Evolutionary conservation across 2,797 vertebrate genomes (phyloP).

Genomic region (Allobates femoralis): DNA sequence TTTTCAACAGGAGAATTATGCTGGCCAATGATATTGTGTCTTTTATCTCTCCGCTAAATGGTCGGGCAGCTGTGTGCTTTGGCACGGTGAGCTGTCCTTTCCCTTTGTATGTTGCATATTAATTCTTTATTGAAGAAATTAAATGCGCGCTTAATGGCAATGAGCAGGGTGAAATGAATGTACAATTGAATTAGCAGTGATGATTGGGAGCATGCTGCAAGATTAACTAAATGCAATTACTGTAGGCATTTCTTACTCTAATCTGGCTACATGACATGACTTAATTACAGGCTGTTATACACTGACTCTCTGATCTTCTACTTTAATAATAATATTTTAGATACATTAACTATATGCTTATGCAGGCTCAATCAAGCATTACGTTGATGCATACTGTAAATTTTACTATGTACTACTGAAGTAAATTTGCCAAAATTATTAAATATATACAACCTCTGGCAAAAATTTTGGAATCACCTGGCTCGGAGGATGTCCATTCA

Average conservation of each 20-base stretch:
- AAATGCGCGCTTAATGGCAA: conserved; percentile 95
- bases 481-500: too few species aligned
- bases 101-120: conserved; percentile 94
- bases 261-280: conserved; percentile 86
- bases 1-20: conserved; percentile 78
- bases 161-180: conserved; percentile 91
- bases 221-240: conserved; percentile 97
- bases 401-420: too few species aligned
- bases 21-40: conserved; percentile 78
- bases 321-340: conserved; percentile 69
- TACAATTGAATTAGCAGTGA: conserved; percentile 97
- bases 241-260: conserved; percentile 82
- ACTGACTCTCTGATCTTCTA: conserved; percentile 80
- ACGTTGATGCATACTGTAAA: too few species aligned
- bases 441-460: too few species aligned
- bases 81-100: conserved; percentile 77
- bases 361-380: background rate
- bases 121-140: conserved; percentile 98
- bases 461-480: too few species aligned
- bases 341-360: conserved; percentile 35
- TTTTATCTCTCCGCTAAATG: conserved; percentile 83
- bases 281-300: conserved; percentile 94
- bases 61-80: conserved; percentile 88
- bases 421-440: too few species aligned
- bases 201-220: conserved; percentile 90